Evolutionary conservation across 2,888 invertebrate genomes (phyloP), one percentile per base, ranked within the genome.

Genomic region (Trissolcus brochymenae): DNA sequence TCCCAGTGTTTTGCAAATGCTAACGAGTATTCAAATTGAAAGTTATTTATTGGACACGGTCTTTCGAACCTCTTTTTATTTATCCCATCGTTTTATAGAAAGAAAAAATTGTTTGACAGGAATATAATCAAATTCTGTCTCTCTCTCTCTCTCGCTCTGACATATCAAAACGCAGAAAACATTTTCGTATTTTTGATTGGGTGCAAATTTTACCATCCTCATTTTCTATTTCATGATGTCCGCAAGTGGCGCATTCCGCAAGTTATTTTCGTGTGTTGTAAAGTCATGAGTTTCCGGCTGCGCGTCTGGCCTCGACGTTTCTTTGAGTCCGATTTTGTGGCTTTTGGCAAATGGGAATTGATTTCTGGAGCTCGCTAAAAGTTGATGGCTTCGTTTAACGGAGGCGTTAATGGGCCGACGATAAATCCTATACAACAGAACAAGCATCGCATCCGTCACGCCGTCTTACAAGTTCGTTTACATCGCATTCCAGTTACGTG

Each of bases 401-500:
- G 9, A 46, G 35, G 55, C 40, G 57, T 72, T 71, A 76, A 62
- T 62, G 57, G 65, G 40, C 60, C 43, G 25, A 13, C 56, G 46
- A 43, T 66, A 62, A 71, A 66, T 71, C 51, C 55, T 19, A 53
- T 62, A 61, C 66, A 67, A 66, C 61, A 46, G 62, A 43, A 65
- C 54, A 59, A 49, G 19, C 73, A 50, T 43, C 43, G 56, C 29
- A 43, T 68, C 72, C 41, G 43, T 51, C 50, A 40, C 59, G 55
- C 53, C 67, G 62, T 62, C 49, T 43, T 67, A 72, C 67, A 62
- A 72, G 67, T 76, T 72, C 76, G 72, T 76, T 76, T 72, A 71
- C 76, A 71, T 71, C 62, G 55, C 72, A 77, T 72, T 72, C 77
- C 66, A 35, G 29, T 50, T 41, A 21, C 57, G 57, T 49, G 19